Evolutionary conservation across 2,797 vertebrate species (phyloP), one percentile per base, ranked within the genome.

Genomic region (Hapalemur alaotrensis): DNA sequence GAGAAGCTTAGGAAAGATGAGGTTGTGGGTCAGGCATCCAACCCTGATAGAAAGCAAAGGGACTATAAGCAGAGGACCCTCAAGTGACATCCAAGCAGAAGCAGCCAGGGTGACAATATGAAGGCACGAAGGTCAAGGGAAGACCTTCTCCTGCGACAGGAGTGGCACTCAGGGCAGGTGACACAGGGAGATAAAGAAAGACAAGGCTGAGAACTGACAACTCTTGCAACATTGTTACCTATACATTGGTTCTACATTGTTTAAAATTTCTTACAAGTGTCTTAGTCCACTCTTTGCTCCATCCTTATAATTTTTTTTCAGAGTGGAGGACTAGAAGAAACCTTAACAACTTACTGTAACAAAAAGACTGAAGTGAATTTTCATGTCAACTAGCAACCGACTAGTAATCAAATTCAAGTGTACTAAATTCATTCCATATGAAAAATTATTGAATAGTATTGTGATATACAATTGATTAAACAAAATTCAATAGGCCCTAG

Each of bases 371-470:
- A 92, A 75, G 35, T 72, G 3, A 10, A 28, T 81, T 89, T 97
- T 84, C 81, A 88, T 5, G 35, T 43, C 18, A 82, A 46, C 18
- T 80, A 32, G 28, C 79, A 78, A 3, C 57, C 50, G 79, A 30
- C 38, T 52, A 88, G 69, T 38, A 61, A 32, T 35, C 10, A 72
- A 95, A 81, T 75, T 46, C 11, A 63, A 87, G 28, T 23, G 18
- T 30, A 67, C 17, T 83, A 91, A 91, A 61, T 83, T 67, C 5
- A 87, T 80, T 90, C 48, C 83, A 93, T 7, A 30, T 48, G 43
- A 92, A 18, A 95, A 83, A 91, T 72, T 88, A 69, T 65, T 84
- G 80, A 93, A 69, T n/a, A 63, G 3, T 76, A 73, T 7, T 79
- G 14, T 86, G 28, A 48, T 10, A 80, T 46, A 28, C 22, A 95